These are phyloP conservation scores for Agonopterix arenella DNA, from an alignment of 2,888 invertebrate species.

Conservation along the genomic window DNA sequence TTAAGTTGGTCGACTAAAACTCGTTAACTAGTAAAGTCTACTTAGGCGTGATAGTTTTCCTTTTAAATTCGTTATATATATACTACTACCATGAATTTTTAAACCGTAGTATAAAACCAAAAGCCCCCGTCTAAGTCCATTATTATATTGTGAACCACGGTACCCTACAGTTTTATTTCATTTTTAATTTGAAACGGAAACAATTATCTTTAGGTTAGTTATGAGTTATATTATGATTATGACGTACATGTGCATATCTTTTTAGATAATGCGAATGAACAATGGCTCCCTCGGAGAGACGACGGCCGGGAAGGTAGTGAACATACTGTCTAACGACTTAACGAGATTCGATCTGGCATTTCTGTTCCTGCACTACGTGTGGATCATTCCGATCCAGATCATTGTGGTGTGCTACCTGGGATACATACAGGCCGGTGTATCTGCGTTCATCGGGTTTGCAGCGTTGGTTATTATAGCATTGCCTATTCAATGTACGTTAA, in stretches of 20 bases:
- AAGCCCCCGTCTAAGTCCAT: too few relatives aligned
- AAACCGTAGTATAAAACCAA: too few relatives aligned
- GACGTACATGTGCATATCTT: not conserved
- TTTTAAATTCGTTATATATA: too few relatives aligned
- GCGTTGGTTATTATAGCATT: slow-evolving; percentile 81
- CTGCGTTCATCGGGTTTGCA: slow-evolving; percentile 82
- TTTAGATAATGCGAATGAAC: slow-evolving; percentile 65
- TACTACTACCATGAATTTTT: too few relatives aligned
- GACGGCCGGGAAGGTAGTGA: slow-evolving; percentile 91
- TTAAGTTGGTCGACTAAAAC: too few relatives aligned
- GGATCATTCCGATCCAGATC: slow-evolving; percentile 85
- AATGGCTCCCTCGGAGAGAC: slow-evolving; percentile 85
- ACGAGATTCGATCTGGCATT: slow-evolving; percentile 88
- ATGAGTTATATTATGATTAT: too few relatives aligned
- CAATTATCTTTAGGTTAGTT: too few relatives aligned
- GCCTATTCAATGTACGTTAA: slow-evolving; percentile 82
- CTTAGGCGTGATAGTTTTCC: too few relatives aligned
- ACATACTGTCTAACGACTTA: slow-evolving; percentile 92
- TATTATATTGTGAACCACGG: too few relatives aligned
- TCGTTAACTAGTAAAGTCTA: too few relatives aligned
- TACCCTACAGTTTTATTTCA: too few relatives aligned
- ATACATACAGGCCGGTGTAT: slow-evolving; percentile 80
- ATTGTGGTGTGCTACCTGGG: slow-evolving; percentile 83
- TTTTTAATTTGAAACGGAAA: too few relatives aligned
- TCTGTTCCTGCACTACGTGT: slow-evolving; percentile 85